These are phyloP conservation scores for Drosophila lutescens DNA, from an alignment of 2,888 invertebrate genomes.

Conservation along the genomic window DNA sequence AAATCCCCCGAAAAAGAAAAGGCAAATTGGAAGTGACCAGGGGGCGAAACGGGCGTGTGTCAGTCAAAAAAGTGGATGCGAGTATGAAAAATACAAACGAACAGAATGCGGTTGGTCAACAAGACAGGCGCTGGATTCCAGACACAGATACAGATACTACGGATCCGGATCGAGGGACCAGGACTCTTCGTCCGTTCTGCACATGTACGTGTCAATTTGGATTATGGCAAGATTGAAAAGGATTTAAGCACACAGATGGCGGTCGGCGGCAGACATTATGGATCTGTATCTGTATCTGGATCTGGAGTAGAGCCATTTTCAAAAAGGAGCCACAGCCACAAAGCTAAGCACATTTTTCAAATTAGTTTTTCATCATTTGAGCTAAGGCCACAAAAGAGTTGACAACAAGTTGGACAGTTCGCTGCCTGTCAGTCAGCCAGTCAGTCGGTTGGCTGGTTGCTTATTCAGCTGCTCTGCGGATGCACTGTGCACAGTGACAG, in stretches of 20 bases:
- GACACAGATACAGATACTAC: conserved; percentile 18
- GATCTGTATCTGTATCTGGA: conserved; percentile 6
- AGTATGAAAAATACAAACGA: conserved; percentile 74
- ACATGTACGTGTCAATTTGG: conserved; percentile 68
- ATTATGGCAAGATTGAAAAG: conserved; percentile 74
- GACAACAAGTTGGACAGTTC: conserved; percentile 51
- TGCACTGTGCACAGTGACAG: conserved; percentile 57
- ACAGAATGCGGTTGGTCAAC: conserved; percentile 74
- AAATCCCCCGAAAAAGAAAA: conserved; percentile 64
- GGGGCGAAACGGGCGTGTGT: conserved; percentile 45
- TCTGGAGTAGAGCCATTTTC: conserved; percentile 1
- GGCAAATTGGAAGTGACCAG: conserved; percentile 77
- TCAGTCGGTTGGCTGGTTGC: conserved; percentile 28
- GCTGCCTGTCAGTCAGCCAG: conserved; percentile 30
- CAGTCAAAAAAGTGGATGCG: conserved; percentile 56
- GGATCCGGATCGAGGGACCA: conserved; percentile 28
- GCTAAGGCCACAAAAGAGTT: conserved; percentile 49
- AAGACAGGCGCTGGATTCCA: conserved; percentile 56
- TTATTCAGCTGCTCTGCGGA: conserved; percentile 39
- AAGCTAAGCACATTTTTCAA: conserved; percentile 67
- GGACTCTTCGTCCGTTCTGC: conserved; percentile 53
- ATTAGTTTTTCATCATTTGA: conserved; percentile 68
- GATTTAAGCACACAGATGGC: conserved; percentile 57
- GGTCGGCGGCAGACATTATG: conserved; percentile 23
- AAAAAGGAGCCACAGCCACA: conserved; percentile 14